Evolutionary conservation across 1,140 invertebrate species (phyloP).

Genomic region (Magallana ariakensis): DNA sequence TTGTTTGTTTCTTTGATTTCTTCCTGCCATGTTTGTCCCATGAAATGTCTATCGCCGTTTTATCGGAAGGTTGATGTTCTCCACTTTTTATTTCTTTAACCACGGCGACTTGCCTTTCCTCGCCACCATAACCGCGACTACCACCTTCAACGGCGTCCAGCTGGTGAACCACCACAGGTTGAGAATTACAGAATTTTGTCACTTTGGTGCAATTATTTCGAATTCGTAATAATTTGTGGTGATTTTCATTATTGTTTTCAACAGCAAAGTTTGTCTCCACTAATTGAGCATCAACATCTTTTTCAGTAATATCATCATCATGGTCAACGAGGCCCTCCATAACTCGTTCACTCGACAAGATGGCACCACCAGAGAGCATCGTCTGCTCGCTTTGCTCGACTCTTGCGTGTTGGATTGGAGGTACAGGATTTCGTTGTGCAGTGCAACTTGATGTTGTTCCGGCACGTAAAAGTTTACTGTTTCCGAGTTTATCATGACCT

Average conservation of each 20-base stretch:
- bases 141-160: not conserved
- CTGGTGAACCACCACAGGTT: not conserved
- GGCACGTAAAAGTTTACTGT: not conserved
- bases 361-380: too few relatives aligned
- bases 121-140: not conserved
- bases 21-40: not conserved
- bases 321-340: too few relatives aligned
- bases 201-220: not conserved
- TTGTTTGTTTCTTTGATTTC: not conserved
- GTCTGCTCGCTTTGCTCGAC: too few relatives aligned
- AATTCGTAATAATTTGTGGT: not conserved
- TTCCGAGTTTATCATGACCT: too few relatives aligned
- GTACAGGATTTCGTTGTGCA: too few relatives aligned
- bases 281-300: not conserved
- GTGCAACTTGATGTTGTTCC: not conserved
- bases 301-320: too few relatives aligned
- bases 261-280: not conserved
- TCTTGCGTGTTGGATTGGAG: too few relatives aligned
- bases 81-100: slow-evolving; percentile 1
- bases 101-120: not conserved
- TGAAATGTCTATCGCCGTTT: not conserved
- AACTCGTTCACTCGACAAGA: too few relatives aligned
- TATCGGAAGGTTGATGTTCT: not conserved
- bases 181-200: not conserved
- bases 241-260: not conserved